Evolutionary conservation across 2,113 vertebrate genomes (phyloP), one percentile per base, ranked within the genome.

Genomic region (Carassius auratus): DNA sequence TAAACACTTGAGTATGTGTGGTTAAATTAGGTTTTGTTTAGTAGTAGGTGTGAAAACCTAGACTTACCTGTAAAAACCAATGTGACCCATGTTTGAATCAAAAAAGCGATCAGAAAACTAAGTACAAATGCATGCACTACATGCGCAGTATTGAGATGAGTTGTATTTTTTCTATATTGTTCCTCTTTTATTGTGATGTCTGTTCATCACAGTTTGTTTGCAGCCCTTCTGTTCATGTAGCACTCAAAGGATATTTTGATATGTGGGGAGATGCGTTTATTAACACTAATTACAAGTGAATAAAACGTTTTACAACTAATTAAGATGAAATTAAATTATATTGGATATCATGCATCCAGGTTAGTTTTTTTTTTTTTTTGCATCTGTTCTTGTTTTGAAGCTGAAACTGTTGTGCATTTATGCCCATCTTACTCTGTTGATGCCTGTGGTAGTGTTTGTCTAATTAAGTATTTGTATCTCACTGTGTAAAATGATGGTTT

Each of bases 331-430:
- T 97, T 96, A 97, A 92, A 96, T 96, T 95, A 96, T 95, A 95
- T 96, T 96, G 95, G 95, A 96, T 95, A 97, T 95, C 95, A 97
- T 97, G 96, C 96, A 96, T 97, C 96, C 96, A 97, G 96, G 96
- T 98, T 94, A 96, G 91, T 30, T 30, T 30, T 30, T 90, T 90
- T 90, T 85, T 85, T 89, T 90, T 89, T 85, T 85, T 85, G 89
- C 87, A 88, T 86, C 90, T 79, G 86, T 59, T 69, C 14, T 61
- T 80, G 76, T 48, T 81, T 45, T 68, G 8, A 48, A 69, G 45
- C 8, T 15, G 42, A 68, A 64, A 68, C 8, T 3, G 45, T 48
- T 48, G 45, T 48, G 45, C 45, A 48, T 2, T 48, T 48, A 48
- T 36, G 14, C 30, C 8, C 15, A 5, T 38, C 33, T 38, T 36